These are phyloP conservation scores for Aproaerema taeniolella DNA, from an alignment of 2,888 invertebrate species.

Conservation along the genomic window DNA sequence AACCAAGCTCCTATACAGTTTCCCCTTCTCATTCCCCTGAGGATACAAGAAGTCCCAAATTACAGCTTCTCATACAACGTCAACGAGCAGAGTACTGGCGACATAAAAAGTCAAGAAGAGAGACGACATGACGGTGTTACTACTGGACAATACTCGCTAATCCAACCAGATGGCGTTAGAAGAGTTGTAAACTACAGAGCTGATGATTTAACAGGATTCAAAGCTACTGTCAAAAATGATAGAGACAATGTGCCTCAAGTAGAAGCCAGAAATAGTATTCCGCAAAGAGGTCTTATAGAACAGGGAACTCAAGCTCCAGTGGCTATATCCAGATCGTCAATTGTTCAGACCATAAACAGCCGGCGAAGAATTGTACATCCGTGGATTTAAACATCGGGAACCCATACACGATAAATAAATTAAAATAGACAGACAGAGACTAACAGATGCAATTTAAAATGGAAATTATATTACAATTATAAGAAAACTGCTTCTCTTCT, in stretches of 20 bases:
- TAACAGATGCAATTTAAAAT: too few species aligned
- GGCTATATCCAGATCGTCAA: slow-evolving; percentile 49
- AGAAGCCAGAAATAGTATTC: slow-evolving; percentile 6
- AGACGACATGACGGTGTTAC: slow-evolving; percentile 37
- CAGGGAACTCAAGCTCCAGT: too few species aligned
- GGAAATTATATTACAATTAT: too few species aligned
- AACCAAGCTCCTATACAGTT: slow-evolving; percentile 41
- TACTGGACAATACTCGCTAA: slow-evolving; percentile 71
- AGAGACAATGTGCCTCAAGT: slow-evolving; percentile 23
- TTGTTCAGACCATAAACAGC: slow-evolving; percentile 41
- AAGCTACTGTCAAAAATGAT: slow-evolving; percentile 70
- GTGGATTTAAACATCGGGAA: slow-evolving; percentile 42
- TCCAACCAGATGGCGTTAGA: slow-evolving; percentile 73
- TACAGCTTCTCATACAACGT: slow-evolving; percentile 77
- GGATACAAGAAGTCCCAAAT: slow-evolving; percentile 38
- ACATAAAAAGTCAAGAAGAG: slow-evolving; percentile 74
- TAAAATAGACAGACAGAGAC: too few species aligned
- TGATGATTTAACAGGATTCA: slow-evolving; percentile 71
- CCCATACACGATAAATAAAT: too few species aligned
- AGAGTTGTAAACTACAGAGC: slow-evolving; percentile 76
- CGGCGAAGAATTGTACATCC: slow-evolving; percentile 23
- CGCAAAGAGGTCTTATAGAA: slow-evolving; percentile 3
- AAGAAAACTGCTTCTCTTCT: too few species aligned
- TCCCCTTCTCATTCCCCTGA: slow-evolving; percentile 7
- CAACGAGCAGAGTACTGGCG: slow-evolving; percentile 71